These are phyloP conservation scores for Trematocara unimaculatum DNA, from an alignment of 2,113 vertebrate species.

Conservation along the genomic window DNA sequence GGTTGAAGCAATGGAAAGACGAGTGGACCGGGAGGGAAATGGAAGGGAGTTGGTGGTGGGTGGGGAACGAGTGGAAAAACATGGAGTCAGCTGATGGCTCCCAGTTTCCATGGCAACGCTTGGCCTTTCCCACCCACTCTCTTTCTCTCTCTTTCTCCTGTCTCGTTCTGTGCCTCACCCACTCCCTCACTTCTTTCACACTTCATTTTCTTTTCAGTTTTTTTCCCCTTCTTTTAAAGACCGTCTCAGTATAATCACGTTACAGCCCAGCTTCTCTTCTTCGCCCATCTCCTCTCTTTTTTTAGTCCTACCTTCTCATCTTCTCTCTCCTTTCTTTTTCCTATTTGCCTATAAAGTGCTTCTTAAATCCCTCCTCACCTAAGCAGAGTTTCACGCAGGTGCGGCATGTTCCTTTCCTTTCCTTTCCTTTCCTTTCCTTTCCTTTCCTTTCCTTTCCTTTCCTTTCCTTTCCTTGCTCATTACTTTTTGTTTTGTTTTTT, in stretches of 20 bases:
- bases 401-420: background rate
- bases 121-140: slow-evolving; percentile 75
- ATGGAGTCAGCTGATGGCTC: slow-evolving; percentile 76
- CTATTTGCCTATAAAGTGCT: background rate
- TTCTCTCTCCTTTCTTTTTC: background rate
- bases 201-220: slow-evolving; percentile 30
- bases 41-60: slow-evolving; percentile 42
- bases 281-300: background rate
- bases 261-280: background rate
- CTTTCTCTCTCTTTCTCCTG: background rate
- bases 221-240: background rate
- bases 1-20: slow-evolving; percentile 26
- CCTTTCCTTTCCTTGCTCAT: background rate
- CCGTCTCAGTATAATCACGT: slow-evolving; percentile 1
- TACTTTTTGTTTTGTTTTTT: background rate
- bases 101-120: slow-evolving; percentile 76
- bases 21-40: slow-evolving; percentile 4
- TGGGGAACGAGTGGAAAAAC: slow-evolving; percentile 47
- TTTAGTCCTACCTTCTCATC: background rate
- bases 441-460: background rate
- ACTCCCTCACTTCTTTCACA: slow-evolving; percentile 48
- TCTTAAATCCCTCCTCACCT: background rate
- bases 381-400: background rate
- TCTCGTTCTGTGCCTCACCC: slow-evolving; percentile 18
- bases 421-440: background rate